Evolutionary conservation across 2,113 vertebrate species (phyloP).

Genomic region (Coracopsis vasa): DNA sequence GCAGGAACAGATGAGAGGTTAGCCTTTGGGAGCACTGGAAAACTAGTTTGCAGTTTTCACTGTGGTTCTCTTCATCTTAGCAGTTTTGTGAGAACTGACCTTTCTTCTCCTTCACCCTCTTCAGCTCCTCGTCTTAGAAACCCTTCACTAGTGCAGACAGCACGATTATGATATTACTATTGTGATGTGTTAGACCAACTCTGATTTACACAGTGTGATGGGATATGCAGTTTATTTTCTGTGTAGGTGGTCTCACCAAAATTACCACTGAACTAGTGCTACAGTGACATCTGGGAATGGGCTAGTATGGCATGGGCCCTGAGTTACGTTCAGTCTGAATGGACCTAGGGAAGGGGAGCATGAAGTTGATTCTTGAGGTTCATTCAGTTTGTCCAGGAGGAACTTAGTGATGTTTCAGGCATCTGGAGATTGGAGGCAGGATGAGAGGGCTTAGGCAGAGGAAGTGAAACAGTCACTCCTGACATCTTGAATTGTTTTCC

Average conservation of each 20-base stretch:
- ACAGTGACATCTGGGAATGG: neutral
- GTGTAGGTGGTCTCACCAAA: neutral
- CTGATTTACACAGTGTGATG: neutral
- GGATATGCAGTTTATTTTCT: neutral
- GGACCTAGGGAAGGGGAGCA: neutral
- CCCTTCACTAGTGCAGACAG: neutral
- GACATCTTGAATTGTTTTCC: neutral
- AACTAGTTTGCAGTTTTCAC: neutral
- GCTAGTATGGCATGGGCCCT: neutral
- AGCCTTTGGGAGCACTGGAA: neutral
- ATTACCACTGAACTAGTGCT: neutral
- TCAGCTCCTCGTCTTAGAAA: neutral
- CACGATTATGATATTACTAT: neutral
- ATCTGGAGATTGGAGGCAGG: neutral
- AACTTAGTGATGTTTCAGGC: accelerated
- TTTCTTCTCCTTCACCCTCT: neutral
- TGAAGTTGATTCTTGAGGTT: neutral
- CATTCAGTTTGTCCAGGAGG: neutral
- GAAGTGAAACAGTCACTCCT: neutral
- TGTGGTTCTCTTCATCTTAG: neutral
- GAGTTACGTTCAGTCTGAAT: neutral
- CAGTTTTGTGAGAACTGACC: neutral
- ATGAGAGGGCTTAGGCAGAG: neutral
- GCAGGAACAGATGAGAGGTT: neutral
- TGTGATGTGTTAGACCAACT: neutral